These are phyloP conservation scores for Drosophila prolongata DNA, from an alignment of 2,888 invertebrate species.

Conservation along the genomic window DNA sequence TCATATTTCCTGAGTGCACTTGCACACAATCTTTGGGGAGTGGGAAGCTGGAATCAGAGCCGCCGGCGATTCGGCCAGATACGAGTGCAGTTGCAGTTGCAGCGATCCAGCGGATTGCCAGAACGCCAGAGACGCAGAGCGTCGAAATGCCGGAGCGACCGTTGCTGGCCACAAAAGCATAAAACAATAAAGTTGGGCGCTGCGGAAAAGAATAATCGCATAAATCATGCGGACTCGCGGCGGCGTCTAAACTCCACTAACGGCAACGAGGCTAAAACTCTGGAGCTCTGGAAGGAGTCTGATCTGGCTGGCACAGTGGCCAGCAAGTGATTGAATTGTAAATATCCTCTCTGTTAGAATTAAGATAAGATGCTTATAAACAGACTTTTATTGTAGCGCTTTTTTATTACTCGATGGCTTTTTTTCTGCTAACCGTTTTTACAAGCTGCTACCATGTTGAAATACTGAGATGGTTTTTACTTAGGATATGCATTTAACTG, in stretches of 20 bases:
- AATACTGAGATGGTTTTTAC: not conserved
- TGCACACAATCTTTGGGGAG: constrained; percentile 11
- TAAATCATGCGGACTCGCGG: constrained; percentile 78
- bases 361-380: not conserved
- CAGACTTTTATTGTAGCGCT: not conserved
- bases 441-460: constrained; percentile 1
- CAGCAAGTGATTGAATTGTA: constrained; percentile 9
- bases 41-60: constrained; percentile 55
- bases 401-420: not conserved
- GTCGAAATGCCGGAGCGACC: constrained; percentile 11
- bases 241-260: constrained; percentile 73
- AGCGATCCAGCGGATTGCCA: constrained; percentile 34
- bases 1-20: constrained; percentile 12
- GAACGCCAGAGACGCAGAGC: constrained; percentile 4
- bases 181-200: constrained; percentile 79
- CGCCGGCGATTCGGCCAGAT: constrained; percentile 60
- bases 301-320: constrained; percentile 29
- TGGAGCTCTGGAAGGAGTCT: constrained; percentile 13
- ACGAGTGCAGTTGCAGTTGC: constrained; percentile 55
- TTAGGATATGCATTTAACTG: not conserved
- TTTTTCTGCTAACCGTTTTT: not conserved
- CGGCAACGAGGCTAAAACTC: constrained; percentile 51
- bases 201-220: constrained; percentile 79
- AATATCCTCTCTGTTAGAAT: not conserved
- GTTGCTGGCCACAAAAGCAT: constrained; percentile 70